These are phyloP conservation scores for Pionites leucogaster DNA, from an alignment of 2,113 vertebrate genomes.

Conservation along the genomic window DNA sequence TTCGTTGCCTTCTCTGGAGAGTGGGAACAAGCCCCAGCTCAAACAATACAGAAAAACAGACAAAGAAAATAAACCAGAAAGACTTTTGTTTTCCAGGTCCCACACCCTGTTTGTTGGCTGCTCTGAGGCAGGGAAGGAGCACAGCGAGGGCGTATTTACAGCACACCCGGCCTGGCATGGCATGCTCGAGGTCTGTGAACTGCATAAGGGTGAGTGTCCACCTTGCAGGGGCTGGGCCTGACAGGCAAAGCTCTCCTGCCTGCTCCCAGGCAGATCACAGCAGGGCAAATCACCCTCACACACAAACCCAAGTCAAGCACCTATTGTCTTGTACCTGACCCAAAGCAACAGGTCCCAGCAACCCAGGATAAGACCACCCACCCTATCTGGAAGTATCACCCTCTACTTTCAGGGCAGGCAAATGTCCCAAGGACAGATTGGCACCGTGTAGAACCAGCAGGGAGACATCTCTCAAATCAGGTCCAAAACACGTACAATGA, in stretches of 20 bases:
- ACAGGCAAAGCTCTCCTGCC: not conserved
- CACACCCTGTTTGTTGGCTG: not conserved
- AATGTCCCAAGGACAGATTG: not conserved
- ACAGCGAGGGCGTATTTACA: not conserved
- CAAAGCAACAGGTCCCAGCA: not conserved
- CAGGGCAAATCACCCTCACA: accelerated
- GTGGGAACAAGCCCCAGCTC: not conserved
- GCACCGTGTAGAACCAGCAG: not conserved
- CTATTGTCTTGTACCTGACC: not conserved
- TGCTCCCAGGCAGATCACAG: not conserved
- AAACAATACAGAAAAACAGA: not conserved
- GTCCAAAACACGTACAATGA: not conserved
- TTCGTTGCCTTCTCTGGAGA: not conserved
- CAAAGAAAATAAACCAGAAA: not conserved
- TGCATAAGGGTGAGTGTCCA: not conserved
- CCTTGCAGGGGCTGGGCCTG: not conserved
- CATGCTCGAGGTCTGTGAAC: accelerated
- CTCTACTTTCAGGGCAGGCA: not conserved
- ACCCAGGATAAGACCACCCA: not conserved
- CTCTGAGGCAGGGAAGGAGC: not conserved
- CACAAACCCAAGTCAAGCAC: not conserved
- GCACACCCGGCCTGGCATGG: not conserved
- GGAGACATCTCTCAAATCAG: not conserved
- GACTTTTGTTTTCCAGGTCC: not conserved
- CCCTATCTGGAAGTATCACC: not conserved